Conservation (phyloP, 2,113 vertebrate species). For the Protobothrops mucrosquamatus region DNA sequence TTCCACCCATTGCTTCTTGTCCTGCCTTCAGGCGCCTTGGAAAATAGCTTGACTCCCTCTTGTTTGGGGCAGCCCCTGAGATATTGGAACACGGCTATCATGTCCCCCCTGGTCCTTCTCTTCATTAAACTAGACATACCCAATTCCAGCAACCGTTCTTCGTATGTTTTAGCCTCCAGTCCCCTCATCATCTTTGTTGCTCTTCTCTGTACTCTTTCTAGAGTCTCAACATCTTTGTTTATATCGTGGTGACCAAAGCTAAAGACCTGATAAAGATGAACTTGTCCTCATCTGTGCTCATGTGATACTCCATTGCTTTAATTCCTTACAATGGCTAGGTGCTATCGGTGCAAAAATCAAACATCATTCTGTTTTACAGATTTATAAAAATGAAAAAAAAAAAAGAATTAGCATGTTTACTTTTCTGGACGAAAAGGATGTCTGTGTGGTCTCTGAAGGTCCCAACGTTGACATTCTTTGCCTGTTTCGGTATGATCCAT, state of each 20-base stretch:
- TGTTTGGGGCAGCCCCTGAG: too few relatives aligned
- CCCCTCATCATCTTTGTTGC: too few relatives aligned
- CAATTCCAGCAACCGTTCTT: too few relatives aligned
- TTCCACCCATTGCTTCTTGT: too few relatives aligned
- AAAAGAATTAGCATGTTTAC: conserved; percentile 64
- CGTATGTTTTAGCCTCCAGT: too few relatives aligned
- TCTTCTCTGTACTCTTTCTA: too few relatives aligned
- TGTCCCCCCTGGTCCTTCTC: accelerated
- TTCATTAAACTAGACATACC: too few relatives aligned
- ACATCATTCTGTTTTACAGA: background rate
- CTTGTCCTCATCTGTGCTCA: background rate
- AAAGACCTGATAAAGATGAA: background rate
- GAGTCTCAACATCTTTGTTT: too few relatives aligned
- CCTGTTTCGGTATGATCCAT: conserved; percentile 95
- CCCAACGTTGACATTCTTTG: conserved; percentile 95
- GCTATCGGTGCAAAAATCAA: background rate
- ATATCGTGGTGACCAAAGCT: too few relatives aligned
- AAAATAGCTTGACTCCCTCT: too few relatives aligned
- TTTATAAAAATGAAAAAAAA: conserved; percentile 20
- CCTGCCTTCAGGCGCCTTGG: too few relatives aligned
- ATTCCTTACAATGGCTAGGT: background rate
- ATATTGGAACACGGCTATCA: too few relatives aligned
- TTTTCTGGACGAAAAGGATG: conserved; percentile 91
- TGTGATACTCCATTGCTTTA: background rate
- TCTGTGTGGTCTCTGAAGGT: conserved; percentile 89